Evolutionary conservation across 2,797 vertebrate genomes (phyloP).

Genomic region (Acridotheres tristis): DNA sequence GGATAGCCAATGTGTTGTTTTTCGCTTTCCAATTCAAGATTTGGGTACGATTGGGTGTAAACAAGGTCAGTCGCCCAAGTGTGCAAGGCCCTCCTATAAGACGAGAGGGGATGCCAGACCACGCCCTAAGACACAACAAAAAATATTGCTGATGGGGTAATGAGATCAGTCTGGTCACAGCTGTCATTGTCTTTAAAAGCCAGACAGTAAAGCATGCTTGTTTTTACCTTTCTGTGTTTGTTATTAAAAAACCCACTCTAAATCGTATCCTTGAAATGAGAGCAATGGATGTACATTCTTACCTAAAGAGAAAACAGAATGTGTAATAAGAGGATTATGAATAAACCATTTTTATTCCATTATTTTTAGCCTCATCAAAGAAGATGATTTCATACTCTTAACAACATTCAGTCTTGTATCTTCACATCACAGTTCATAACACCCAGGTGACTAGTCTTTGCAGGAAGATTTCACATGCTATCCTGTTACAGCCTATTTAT

Average conservation of each 20-base stretch:
- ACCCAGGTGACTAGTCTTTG: conserved; percentile 52
- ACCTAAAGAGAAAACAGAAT: not conserved
- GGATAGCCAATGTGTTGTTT: no score
- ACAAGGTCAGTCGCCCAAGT: no score
- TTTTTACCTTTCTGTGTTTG: conserved; percentile 7
- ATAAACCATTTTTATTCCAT: not conserved
- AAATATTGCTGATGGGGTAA: not conserved
- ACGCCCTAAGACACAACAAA: no score
- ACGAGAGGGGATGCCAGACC: no score
- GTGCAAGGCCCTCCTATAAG: no score
- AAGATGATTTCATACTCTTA: conserved; percentile 24
- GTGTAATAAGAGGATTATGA: not conserved
- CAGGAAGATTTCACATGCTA: conserved; percentile 49
- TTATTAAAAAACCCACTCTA: not conserved
- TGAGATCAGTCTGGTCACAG: conserved; percentile 3
- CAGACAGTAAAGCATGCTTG: not conserved
- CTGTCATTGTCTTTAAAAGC: conserved; percentile 26
- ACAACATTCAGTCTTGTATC: conserved; percentile 16
- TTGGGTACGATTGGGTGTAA: no score
- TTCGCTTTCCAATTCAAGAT: no score
- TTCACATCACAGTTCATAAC: conserved; percentile 34
- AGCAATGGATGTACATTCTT: not conserved
- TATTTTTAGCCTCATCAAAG: conserved; percentile 29
- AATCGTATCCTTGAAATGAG: not conserved
- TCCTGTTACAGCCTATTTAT: conserved; percentile 52